Evolutionary conservation across 2,113 vertebrate species (phyloP), one percentile per base, ranked within the genome.

Genomic region (Pluvianellus socialis): DNA sequence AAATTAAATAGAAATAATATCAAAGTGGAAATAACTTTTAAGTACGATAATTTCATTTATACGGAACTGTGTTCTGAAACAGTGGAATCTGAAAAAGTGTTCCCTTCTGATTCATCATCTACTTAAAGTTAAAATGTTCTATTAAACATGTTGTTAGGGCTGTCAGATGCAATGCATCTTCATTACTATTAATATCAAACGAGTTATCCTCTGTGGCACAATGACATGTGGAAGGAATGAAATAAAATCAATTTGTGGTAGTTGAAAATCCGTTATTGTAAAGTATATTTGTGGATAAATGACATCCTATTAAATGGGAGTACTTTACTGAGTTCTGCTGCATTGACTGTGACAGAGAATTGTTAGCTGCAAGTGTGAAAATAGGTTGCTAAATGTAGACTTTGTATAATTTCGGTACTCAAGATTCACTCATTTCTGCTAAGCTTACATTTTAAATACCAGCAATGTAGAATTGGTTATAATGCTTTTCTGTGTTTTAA

Each of bases 141-240:
- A 85, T 96, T 97, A 96, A 97, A 86, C 61, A 20, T 87, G 83
- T 96, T 96, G 82, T 97, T 97, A 93, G 89, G 70, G 67, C 50
- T 96, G 92, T 95, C 95, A 96, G 81, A 92, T 93, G 49, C 62
- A 92, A 97, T 92, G 58, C 49, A 55, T 96, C 91, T 94, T 87
- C 84, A 79, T 96, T 94, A 75, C 84, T 93, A 75, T 95, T 95
- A 95, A 95, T 92, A 85, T 80, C 80, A 93, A 93, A 96, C 58
- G 76, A 95, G 90, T 85, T 88, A 80, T 79, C 38, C 73, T 94
- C 38, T 73, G 52, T 90, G 92, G 77, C 52, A 79, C 66, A 80
- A 38, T 86, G 93, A 76, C 92, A 86, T 74, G 85, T 76, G 83
- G 86, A 95, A 95, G 86, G 61, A 95, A 70, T 80, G 77, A 94